A percentile compares a stretch with the other conserved stretches of the same genome.
Evolutionary conservation across 2,113 vertebrate species (phyloP).

Genomic region (Xiphophorus couchianus): DNA sequence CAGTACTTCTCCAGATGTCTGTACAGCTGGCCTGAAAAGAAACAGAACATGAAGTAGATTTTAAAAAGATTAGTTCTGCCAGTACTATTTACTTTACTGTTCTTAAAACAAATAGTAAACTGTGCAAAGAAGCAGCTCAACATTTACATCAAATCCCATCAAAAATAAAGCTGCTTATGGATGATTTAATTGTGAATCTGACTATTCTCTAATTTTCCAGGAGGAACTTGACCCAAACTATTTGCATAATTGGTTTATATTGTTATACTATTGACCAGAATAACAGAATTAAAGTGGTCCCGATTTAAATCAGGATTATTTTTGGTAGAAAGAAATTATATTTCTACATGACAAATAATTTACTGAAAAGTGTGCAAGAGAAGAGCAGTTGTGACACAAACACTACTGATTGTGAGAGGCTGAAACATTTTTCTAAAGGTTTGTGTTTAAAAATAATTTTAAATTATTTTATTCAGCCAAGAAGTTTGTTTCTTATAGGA

Average conservation of each 20-base stretch:
- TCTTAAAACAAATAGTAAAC: too few species aligned
- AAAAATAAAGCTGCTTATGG: not conserved
- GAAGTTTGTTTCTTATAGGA: too few species aligned
- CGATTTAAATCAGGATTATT: not conserved
- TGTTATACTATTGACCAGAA: too few species aligned
- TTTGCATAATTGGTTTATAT: not conserved
- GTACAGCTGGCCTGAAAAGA: conserved; percentile 55
- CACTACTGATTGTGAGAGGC: too few species aligned
- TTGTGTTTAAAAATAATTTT: too few species aligned
- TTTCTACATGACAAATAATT: not conserved
- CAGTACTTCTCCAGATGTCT: conserved; percentile 53
- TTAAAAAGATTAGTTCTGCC: too few species aligned
- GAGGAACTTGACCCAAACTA: not conserved
- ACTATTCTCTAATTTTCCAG: not conserved
- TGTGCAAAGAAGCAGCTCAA: not conserved
- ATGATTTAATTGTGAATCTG: not conserved
- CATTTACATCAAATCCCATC: not conserved
- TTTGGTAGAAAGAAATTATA: not conserved
- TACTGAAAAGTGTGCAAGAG: too few species aligned
- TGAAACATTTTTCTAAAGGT: too few species aligned
- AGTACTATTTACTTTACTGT: not conserved
- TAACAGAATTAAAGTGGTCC: too few species aligned
- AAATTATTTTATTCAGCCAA: too few species aligned
- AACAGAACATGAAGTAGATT: not conserved
- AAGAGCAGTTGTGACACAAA: too few species aligned